Evolutionary conservation across 2,113 vertebrate genomes (phyloP).

Genomic region (Laterallus jamaicensis): DNA sequence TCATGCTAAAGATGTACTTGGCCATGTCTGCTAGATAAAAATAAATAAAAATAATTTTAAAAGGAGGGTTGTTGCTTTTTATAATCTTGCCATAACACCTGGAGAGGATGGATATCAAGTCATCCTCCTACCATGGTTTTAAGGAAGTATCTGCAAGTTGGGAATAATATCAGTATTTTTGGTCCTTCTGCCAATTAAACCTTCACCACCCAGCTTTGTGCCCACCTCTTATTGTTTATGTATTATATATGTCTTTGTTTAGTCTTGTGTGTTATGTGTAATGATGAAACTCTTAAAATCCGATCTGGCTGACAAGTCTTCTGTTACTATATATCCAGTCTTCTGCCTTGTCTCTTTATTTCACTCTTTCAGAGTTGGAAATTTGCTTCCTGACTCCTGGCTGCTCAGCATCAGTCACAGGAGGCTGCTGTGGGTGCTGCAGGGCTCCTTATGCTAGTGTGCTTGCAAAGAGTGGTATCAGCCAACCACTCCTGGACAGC

Average conservation of each 20-base stretch:
- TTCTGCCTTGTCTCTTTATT: background rate
- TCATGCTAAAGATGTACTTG: background rate
- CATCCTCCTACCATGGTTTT: background rate
- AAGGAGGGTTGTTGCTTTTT: background rate
- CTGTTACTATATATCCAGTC: background rate
- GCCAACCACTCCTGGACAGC: background rate
- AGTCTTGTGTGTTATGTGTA: background rate
- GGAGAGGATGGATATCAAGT: background rate
- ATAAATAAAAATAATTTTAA: constrained; percentile 24
- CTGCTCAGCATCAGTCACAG: background rate
- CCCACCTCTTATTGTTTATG: background rate
- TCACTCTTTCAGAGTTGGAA: background rate
- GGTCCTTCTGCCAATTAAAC: background rate
- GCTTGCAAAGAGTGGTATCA: background rate
- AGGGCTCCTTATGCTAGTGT: background rate
- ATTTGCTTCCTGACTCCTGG: background rate
- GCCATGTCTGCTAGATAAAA: background rate
- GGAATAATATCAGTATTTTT: background rate
- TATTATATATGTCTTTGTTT: background rate
- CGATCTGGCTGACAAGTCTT: background rate
- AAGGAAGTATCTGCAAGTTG: background rate
- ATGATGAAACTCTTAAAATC: background rate
- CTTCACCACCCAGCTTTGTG: background rate
- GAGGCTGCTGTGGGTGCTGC: background rate
- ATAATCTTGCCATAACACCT: background rate